phyloP scores from a whole-genome alignment of 2,113 vertebrate species.

The Varanus komodoensis region DNA sequence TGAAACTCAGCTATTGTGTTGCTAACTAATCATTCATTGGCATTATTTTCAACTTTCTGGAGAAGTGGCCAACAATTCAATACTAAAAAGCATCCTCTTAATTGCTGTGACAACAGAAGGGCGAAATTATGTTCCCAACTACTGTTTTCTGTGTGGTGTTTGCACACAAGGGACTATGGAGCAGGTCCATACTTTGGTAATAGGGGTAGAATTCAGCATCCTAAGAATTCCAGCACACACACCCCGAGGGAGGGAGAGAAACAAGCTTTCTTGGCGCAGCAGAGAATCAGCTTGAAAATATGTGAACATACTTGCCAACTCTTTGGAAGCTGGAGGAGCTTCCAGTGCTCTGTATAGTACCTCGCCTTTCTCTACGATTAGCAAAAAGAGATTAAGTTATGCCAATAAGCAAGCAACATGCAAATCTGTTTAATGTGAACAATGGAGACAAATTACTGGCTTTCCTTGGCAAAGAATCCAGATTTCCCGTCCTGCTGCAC shows the following conservation, averaged over 20 bases:
- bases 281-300: background rate
- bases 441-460: background rate
- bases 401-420: background rate
- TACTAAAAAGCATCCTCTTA: background rate
- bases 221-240: too few relatives aligned
- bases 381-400: background rate
- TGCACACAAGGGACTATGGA: background rate
- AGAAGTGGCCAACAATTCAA: conserved; percentile 1
- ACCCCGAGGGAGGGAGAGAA: too few relatives aligned
- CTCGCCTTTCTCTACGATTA: background rate
- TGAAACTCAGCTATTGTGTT: background rate
- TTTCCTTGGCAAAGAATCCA: background rate
- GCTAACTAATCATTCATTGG: background rate
- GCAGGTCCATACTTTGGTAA: too few relatives aligned
- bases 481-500: background rate
- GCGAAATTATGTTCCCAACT: background rate
- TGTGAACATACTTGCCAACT: background rate
- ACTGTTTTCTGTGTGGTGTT: background rate
- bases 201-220: background rate
- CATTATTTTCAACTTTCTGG: background rate
- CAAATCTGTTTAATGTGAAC: background rate
- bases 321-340: background rate
- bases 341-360: background rate
- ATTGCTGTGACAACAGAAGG: background rate
- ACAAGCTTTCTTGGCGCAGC: background rate